Evolutionary conservation across 2,888 invertebrate genomes (phyloP), one percentile per base, ranked within the genome.

Genomic region (Ophion obscuratus): DNA sequence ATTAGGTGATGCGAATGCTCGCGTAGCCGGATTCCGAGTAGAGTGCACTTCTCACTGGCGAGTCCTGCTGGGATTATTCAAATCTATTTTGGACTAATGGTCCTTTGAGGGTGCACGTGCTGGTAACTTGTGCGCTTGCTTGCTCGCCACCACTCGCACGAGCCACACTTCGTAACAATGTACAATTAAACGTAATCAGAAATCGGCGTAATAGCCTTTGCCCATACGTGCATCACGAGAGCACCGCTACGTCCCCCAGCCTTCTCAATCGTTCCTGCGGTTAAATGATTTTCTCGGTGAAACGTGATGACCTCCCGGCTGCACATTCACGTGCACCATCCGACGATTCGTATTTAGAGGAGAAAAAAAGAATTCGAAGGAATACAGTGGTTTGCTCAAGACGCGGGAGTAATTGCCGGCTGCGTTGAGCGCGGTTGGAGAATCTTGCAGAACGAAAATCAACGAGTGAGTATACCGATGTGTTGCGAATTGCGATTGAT

Each of bases 101-200:
- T 17, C 53, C 53, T 17, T 53, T 17, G 53, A 53, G 17, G 53
- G 53, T 47, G 47, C 47, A 53, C 53, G 53, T 53, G 53, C 53
- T 17, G 14, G 17, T 53, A 53, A 53, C 14, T 53, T 53, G 53
- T 5, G 14, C 53, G 14, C 14, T 53, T 17, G 53, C 53, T 53
- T 53, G 17, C 53, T 5, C 14, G 17, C 53, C 53, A 53, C 17
- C 53, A 53, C 14, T 53, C 53, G 11, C 53, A 53, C 53, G 17
- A 53, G 17, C 14, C 53, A 17, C 53, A 17, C 14, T 53, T 17
- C 62, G 53, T 40, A 66, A 80, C 66, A 53, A 66, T 57, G 31
- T 73, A 57, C 80, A 73, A 80, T 73, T 80, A 80, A 80, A 73
- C 80, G 80, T 66, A 80, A 80, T 80, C 53, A 73, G 71, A 66